Base-by-base conservation (phyloP, 2,888 invertebrate species). In the Scelioninae gen. 1 region DNA sequence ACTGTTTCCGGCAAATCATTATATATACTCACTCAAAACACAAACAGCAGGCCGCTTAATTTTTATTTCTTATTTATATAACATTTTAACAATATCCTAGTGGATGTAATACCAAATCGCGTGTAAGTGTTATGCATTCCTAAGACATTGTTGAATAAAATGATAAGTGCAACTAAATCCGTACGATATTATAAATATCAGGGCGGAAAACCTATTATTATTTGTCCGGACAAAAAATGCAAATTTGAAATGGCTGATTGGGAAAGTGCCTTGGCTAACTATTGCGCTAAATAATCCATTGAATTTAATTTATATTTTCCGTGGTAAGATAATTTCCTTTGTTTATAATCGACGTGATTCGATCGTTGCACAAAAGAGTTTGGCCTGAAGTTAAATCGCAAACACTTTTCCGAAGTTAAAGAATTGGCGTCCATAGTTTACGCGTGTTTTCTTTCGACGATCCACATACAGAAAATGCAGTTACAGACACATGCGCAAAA, bases 1-100 rank as follows among this genome's bases (percentile, higher is more conserved):
- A 74, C 81, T 68, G 72, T 78, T 71, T 78, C 75, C 81, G 75
- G 78, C 49, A 78, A 72, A 72, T 51, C 83, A 31, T 65, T 34
- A 45, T 34, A n/a, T n/a, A n/a, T n/a, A n/a, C n/a, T n/a, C n/a
- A n/a, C n/a, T n/a, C n/a, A n/a, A n/a, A n/a, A n/a, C n/a, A n/a
- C n/a, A n/a, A 34, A 9, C 34, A 34, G 34, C 34, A 9, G 6
- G 5, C 34, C 34, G 34, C 34, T 34, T 5, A 5, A 34, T 5
- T 9, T 34, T 34, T 9, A 9, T 34, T 34, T 34, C 34, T 34
- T n/a, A n/a, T n/a, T n/a, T n/a, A n/a, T n/a, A n/a, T n/a, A n/a
- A n/a, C n/a, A n/a, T n/a, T n/a, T n/a, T n/a, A n/a, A n/a, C n/a
- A n/a, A n/a, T n/a, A n/a, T n/a, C n/a, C n/a, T n/a, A n/a, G n/a